Evolutionary conservation across 1,140 invertebrate genomes (phyloP), one percentile per base, ranked within the genome.

Genomic region (Drosophila kurseongensis): DNA sequence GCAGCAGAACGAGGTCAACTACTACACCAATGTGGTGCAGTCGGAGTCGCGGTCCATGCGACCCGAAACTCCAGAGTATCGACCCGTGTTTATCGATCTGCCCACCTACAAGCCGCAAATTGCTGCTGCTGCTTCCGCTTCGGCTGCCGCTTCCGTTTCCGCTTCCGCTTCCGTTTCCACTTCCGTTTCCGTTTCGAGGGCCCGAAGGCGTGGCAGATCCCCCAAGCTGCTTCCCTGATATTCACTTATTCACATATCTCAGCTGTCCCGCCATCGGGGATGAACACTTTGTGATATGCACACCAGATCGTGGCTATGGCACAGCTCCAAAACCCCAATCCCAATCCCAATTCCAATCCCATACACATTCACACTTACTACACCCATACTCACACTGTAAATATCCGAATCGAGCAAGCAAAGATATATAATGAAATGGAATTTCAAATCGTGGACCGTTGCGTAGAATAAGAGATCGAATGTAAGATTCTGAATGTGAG

Each of bases 61-160:
- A 0, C 91, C 91, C 5, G 91, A 91, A 58, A 57, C 75, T 42
- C 89, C 89, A 29, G 83, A 80, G 29, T 91, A 91, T 59, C 76
- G 78, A 35, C 78, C 84, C 5, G 80, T 92, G 5, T 92, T 91
- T 45, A 83, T 92, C 38, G 90, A 92, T 44, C 51, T 92, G 29
- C 92, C 92, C 44, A 92, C 92, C 5, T 92, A 90, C 50, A 72
- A 80, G 35, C 92, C 92, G 27, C 58, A 78, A 0, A 32, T 42
- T 23, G 16, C 38, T 9, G 29, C 52, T 5, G 0, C 59, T 9
- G 12, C 42, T 23, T 23, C 23, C 3, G 23, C 18, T 18, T 18
- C 18, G 7, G 29, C 7, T 32, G 4, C 12, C 29, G 29, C 35
- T 29, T 44, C 45, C 5, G 16, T 6, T 9, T 42, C 60, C 8